Conservation (phyloP, 2,797 vertebrate species). For the Sebastes hubbsi region DNA sequence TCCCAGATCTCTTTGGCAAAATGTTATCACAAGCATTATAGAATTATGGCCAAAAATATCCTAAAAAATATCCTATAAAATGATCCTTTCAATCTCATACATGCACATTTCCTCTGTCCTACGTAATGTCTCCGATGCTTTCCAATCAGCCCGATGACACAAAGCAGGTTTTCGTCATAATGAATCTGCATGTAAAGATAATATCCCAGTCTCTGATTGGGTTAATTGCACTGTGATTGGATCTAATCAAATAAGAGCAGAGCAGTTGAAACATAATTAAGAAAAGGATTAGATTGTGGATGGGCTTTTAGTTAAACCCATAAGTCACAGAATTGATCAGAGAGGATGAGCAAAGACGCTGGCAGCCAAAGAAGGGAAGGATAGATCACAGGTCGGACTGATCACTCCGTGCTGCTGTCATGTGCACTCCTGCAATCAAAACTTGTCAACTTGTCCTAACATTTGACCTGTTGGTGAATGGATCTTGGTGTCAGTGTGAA, state of each 20-base stretch:
- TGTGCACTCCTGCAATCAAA: slow-evolving; percentile 35
- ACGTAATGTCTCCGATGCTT: neutral
- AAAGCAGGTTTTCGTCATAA: slow-evolving; percentile 39
- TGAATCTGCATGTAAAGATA: slow-evolving; percentile 50
- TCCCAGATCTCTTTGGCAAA: neutral
- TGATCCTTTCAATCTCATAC: neutral
- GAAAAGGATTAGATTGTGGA: slow-evolving; percentile 54
- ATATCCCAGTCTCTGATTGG: slow-evolving; percentile 46
- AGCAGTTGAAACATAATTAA: slow-evolving; percentile 71
- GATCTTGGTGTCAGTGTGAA: slow-evolving; percentile 28
- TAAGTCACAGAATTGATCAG: slow-evolving; percentile 71
- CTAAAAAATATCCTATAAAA: neutral
- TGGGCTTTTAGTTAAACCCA: slow-evolving; percentile 62
- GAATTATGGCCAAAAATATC: neutral
- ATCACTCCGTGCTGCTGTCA: slow-evolving; percentile 32
- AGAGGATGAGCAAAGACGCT: slow-evolving; percentile 21
- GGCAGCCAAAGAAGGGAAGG: slow-evolving; percentile 36
- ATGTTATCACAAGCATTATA: neutral
- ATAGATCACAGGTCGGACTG: slow-evolving; percentile 44
- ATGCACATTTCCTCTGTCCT: neutral
- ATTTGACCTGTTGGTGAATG: slow-evolving; percentile 39
- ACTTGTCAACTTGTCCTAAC: slow-evolving; percentile 10
- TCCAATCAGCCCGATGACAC: slow-evolving; percentile 11
- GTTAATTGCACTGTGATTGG: slow-evolving; percentile 64
- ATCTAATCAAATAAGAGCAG: slow-evolving; percentile 67